These are phyloP conservation scores for Chrysodeixis includens DNA, from an alignment of 2,888 invertebrate species.

Conservation along the genomic window DNA sequence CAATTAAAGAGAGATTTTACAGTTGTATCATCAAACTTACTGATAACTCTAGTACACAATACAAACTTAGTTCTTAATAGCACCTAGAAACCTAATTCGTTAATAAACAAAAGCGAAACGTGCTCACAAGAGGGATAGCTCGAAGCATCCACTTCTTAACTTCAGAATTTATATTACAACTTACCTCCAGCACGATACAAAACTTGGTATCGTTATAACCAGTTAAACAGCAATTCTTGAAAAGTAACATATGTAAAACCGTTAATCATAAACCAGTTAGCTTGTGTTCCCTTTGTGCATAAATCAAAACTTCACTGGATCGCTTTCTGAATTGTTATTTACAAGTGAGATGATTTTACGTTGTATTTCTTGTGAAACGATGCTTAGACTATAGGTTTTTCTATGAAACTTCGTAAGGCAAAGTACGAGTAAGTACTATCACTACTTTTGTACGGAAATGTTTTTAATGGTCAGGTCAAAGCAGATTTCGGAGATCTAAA, in stretches of 20 bases:
- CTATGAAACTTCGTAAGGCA: too few species aligned
- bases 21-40: not conserved
- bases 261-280: slow-evolving; percentile 61
- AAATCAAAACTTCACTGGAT: slow-evolving; percentile 63
- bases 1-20: too few species aligned
- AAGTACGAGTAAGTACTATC: too few species aligned
- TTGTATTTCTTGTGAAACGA: slow-evolving; percentile 7
- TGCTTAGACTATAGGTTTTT: too few species aligned
- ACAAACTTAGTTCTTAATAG: not conserved
- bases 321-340: slow-evolving; percentile 37
- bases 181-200: slow-evolving; percentile 36
- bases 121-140: slow-evolving; percentile 21
- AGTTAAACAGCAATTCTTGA: slow-evolving; percentile 52
- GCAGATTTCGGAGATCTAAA: too few species aligned
- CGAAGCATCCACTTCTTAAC: slow-evolving; percentile 23
- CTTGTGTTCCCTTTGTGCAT: slow-evolving; percentile 52
- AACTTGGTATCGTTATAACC: slow-evolving; percentile 49
- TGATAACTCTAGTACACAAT: not conserved
- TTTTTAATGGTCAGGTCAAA: too few species aligned
- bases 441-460: too few species aligned
- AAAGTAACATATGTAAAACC: slow-evolving; percentile 56
- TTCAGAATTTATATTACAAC: slow-evolving; percentile 32
- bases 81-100: not conserved
- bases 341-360: slow-evolving; percentile 13
- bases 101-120: slow-evolving; percentile 15